Base-by-base conservation (phyloP, 2,888 invertebrate species). In the Parnassius glacialis region DNA sequence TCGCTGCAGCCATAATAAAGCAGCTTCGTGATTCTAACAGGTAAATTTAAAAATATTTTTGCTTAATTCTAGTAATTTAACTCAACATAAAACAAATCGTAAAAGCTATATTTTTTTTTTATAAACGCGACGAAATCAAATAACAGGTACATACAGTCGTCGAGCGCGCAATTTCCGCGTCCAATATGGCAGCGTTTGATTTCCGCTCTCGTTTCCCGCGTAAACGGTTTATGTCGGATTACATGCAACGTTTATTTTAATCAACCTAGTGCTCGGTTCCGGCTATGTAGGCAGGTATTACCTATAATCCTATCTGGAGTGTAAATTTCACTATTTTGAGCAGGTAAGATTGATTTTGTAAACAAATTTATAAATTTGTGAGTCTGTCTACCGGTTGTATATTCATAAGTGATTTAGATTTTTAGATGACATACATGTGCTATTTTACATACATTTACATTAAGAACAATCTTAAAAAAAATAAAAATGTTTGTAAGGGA, bases 101-200 rank as follows among this genome's bases (percentile, higher is more conserved):
- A 34, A 34, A 34, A 34, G 5, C 34, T 43, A 57, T 67, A 71
- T 2, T 20, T 20, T 67, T n/a, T 66, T 65, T 65, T 68, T 70
- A 64, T 64, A 65, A 67, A 52, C 52, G 54, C 64, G 62, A 67
- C 69, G 62, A 70, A 71, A 73, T 71, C 74, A 66, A 76, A 74
- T 76, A 72, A 74, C 68, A 60, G 62, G 59, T 62, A 63, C 62
- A 59, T 62, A 63, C 62, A 65, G 70, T 69, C 73, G 75, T 71
- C 74, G 72, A 73, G 73, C 73, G 74, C 74, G 70, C 79, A 83
- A 89, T 90, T 89, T 91, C 90, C 90, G 87, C 74, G 82, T 86
- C 81, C 85, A 90, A 89, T 86, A 89, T 84, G 88, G 89, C 88
- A 70, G 83, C 81, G 76, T 83, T 89, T 88, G 85, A 91, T 90